Evolutionary conservation across 2,888 invertebrate genomes (phyloP).

Genomic region (Morpho helenor): DNA sequence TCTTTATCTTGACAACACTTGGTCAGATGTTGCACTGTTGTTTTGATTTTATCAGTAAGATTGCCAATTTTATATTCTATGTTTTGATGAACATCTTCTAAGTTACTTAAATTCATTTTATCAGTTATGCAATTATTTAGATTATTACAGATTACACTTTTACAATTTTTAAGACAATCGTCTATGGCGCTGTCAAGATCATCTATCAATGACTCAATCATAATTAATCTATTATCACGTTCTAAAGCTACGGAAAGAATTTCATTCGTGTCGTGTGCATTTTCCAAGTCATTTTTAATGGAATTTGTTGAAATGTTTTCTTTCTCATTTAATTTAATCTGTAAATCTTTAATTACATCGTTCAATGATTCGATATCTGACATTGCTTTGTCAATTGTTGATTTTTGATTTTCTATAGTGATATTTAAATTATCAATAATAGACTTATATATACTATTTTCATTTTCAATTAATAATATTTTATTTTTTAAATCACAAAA

Average conservation of each 20-base stretch:
- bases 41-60: conserved; percentile 20
- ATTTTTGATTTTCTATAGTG: conserved; percentile 50
- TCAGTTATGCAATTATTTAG: conserved; percentile 1
- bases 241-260: conserved; percentile 19
- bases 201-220: conserved; percentile 22
- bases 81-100: conserved; percentile 12
- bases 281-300: conserved; percentile 44
- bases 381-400: conserved; percentile 39
- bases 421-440: conserved; percentile 50
- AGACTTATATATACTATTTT: conserved; percentile 48
- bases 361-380: conserved; percentile 54
- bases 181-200: conserved; percentile 26
- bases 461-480: conserved; percentile 42
- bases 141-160: conserved; percentile 4
- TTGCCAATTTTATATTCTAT: conserved; percentile 27
- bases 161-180: conserved; percentile 23
- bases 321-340: conserved; percentile 46
- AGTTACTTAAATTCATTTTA: background rate
- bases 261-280: conserved; percentile 38
- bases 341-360: conserved; percentile 50
- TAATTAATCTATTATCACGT: conserved; percentile 16
- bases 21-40: conserved; percentile 20
- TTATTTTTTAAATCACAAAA: conserved; percentile 44
- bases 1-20: conserved; percentile 30
- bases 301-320: conserved; percentile 37